Evolutionary conservation across 2,113 vertebrate genomes (phyloP), one percentile per base, ranked within the genome.

Genomic region (Entelurus aequoreus): DNA sequence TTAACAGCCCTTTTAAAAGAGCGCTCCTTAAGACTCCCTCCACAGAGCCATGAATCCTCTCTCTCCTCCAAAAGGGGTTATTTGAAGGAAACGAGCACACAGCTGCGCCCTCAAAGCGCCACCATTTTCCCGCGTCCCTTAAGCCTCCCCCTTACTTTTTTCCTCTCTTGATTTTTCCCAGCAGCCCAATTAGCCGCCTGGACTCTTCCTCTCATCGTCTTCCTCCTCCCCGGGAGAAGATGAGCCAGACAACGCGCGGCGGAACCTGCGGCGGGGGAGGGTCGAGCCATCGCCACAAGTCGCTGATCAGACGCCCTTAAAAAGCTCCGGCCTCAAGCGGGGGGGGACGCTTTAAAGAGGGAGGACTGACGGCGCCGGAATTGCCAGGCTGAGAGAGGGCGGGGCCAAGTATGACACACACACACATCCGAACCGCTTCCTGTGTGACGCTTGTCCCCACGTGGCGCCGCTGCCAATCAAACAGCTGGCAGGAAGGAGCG

Each of bases 391-490:
- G 40, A 42, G 40, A 10, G 8, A 46, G 11, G 42, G 42, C 11
- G 42, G 10, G 42, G 42, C 42, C 11, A 12, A 46, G 10, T 46
- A 12, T 46, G 42, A 46, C 42, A 46, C 42, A 46, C 52, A 15
- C 71, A 75, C 40, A 55, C 38, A 68, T 68, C 48, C 72, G 63
- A 68, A 46, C 63, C 64, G 16, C 49, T 63, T 82, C 58, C 58
- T 57, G 68, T 54, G 73, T 78, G 71, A 83, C 78, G 81, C 68
- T 78, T 74, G 80, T 80, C 66, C 37, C 61, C 68, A 60, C 15
- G 12, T 44, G 54, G 66, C 74, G 71, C 73, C 68, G 44, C 54
- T 21, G 78, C 75, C 82, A 87, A 76, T 83, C 80, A 87, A 76
- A 80, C 77, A 62, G 66, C 15, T 19, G 59, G 74, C 65, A 72